phyloP scores from a whole-genome alignment of 2,113 vertebrate species.

The Microcebus murinus region DNA sequence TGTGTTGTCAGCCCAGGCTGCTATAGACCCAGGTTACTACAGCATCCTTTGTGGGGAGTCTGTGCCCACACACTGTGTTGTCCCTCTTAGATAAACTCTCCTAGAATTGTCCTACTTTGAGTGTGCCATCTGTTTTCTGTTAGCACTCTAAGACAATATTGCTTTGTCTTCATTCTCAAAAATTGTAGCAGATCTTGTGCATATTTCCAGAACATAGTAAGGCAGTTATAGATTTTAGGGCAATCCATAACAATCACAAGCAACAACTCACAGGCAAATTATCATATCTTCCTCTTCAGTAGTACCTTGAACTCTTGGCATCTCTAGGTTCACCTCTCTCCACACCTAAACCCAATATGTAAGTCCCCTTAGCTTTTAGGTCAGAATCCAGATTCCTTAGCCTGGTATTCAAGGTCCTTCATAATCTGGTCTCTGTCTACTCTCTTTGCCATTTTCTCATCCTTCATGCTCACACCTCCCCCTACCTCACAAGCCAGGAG shows the following conservation, averaged over 20 bases:
- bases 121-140: background rate
- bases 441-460: background rate
- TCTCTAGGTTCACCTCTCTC: background rate
- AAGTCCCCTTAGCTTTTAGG: background rate
- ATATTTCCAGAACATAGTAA: background rate
- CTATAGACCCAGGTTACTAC: background rate
- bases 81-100: background rate
- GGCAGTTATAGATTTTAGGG: background rate
- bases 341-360: background rate
- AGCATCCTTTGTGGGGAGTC: background rate
- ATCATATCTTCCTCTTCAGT: background rate
- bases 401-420: background rate
- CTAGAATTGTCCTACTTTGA: background rate
- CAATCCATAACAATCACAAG: background rate
- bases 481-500: background rate
- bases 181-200: background rate
- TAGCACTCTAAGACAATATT: background rate
- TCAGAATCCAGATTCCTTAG: background rate
- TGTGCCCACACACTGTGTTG: background rate
- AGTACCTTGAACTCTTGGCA: background rate
- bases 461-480: background rate
- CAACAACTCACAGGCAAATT: background rate
- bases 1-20: background rate
- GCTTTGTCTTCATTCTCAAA: constrained; percentile 9
- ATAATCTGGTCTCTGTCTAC: background rate